Conservation (phyloP, 2,797 vertebrate species). For the Spatula versicolor region DNA sequence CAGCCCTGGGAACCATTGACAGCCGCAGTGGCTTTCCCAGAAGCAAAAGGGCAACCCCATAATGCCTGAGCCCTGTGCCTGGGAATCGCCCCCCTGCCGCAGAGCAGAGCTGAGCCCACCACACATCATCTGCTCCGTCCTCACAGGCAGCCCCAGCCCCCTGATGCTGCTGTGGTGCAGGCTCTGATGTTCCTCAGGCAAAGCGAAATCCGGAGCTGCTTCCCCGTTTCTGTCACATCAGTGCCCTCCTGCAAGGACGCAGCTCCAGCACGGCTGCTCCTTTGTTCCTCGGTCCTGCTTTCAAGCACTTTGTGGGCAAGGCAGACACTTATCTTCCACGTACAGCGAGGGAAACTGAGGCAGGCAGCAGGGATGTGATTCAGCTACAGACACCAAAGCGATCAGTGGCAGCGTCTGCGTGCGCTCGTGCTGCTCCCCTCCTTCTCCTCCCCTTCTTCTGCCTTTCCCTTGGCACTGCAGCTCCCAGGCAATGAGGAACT, state of each 20-base stretch:
- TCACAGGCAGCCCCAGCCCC: not conserved
- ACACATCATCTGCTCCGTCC: accelerated
- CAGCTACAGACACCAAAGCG: not conserved
- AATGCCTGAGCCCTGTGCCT: not conserved
- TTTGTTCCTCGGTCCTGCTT: not conserved
- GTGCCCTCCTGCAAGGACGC: not conserved
- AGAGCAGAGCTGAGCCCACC: not conserved
- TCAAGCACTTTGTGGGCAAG: not conserved
- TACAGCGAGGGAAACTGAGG: not conserved
- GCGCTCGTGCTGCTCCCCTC: not conserved
- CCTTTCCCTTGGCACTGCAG: not conserved
- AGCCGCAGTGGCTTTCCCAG: not conserved
- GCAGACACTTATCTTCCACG: accelerated
- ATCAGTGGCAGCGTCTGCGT: not conserved
- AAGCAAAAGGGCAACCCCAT: no score
- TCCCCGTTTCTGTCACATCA: not conserved
- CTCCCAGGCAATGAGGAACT: not conserved
- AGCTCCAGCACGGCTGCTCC: not conserved
- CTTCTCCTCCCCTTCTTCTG: not conserved
- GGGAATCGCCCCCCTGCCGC: accelerated
- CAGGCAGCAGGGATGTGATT: not conserved
- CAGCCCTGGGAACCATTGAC: not conserved
- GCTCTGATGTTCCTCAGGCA: not conserved
- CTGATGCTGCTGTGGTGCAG: accelerated
- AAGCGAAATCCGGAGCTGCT: not conserved